phyloP scores from a whole-genome alignment of 2,113 vertebrate species.

The Arothron firmamentum region DNA sequence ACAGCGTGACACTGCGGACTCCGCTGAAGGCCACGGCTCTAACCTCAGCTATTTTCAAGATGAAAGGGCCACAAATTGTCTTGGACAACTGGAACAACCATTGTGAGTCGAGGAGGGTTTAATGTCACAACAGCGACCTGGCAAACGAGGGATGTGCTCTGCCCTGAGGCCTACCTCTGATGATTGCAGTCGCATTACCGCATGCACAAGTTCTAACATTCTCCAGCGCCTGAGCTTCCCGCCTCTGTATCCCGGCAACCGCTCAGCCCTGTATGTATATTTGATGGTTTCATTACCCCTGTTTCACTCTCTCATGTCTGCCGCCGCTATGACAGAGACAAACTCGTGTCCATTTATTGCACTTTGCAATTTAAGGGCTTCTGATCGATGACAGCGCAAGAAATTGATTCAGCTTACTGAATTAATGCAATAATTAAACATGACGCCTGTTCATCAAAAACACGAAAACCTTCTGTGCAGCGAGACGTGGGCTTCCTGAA shows the following conservation, averaged over 20 bases:
- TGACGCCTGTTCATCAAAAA: conserved; percentile 53
- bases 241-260: conserved; percentile 10
- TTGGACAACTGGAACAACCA: conserved; percentile 67
- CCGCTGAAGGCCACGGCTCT: conserved; percentile 25
- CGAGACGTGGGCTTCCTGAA: conserved; percentile 71
- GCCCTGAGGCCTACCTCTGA: conserved; percentile 42
- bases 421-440: conserved; percentile 51
- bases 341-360: conserved; percentile 41
- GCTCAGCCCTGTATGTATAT: conserved; percentile 13
- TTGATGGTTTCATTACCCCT: conserved; percentile 21
- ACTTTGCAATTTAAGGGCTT: conserved; percentile 34
- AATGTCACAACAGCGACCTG: conserved; percentile 59
- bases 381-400: conserved; percentile 44
- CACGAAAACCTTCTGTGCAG: conserved; percentile 61
- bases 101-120: conserved; percentile 57
- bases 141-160: conserved; percentile 42
- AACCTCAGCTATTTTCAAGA: conserved; percentile 38
- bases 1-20: conserved; percentile 19
- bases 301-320: conserved; percentile 3
- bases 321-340: conserved; percentile 31
- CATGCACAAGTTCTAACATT: conserved; percentile 36
- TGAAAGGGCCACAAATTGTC: conserved; percentile 65
- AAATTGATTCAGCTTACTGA: conserved; percentile 45
- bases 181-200: conserved; percentile 46
- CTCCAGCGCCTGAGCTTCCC: conserved; percentile 20